Evolutionary conservation across 2,797 vertebrate species (phyloP).

Genomic region (Dermochelys coriacea): DNA sequence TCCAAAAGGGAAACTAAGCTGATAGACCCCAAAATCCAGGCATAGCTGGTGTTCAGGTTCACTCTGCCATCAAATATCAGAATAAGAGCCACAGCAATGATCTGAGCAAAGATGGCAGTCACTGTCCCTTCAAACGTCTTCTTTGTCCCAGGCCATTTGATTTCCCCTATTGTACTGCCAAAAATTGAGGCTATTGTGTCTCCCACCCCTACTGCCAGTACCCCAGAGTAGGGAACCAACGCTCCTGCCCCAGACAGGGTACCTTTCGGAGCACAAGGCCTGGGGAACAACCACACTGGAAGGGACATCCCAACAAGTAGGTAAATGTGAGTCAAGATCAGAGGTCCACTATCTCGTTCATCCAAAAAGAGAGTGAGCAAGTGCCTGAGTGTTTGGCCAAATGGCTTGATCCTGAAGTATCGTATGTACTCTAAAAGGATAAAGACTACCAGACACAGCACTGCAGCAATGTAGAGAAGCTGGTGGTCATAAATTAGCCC

Average conservation of each 20-base stretch:
- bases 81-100: conserved; percentile 94
- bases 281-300: conserved; percentile 94
- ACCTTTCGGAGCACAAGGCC: conserved; percentile 89
- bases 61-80: conserved; percentile 93
- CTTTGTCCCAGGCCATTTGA: conserved; percentile 96
- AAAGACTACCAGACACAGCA: conserved; percentile 89
- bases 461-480: conserved; percentile 91
- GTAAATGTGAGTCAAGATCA: conserved; percentile 96
- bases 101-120: conserved; percentile 94
- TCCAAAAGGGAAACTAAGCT: conserved; percentile 94
- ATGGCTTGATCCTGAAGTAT: conserved; percentile 93
- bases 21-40: conserved; percentile 94
- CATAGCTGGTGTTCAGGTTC: conserved; percentile 93
- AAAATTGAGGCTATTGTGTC: conserved; percentile 94
- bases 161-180: conserved; percentile 94
- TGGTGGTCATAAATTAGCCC: conserved; percentile 92
- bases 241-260: conserved; percentile 86
- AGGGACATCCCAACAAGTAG: conserved; percentile 95
- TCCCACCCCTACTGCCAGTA: conserved; percentile 94
- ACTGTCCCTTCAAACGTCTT: conserved; percentile 98
- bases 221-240: conserved; percentile 93
- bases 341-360: conserved; percentile 94
- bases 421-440: conserved; percentile 93
- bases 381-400: conserved; percentile 90
- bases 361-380: conserved; percentile 94